Base-by-base conservation (phyloP, 2,888 invertebrate genomes). In the Volucella inanis region DNA sequence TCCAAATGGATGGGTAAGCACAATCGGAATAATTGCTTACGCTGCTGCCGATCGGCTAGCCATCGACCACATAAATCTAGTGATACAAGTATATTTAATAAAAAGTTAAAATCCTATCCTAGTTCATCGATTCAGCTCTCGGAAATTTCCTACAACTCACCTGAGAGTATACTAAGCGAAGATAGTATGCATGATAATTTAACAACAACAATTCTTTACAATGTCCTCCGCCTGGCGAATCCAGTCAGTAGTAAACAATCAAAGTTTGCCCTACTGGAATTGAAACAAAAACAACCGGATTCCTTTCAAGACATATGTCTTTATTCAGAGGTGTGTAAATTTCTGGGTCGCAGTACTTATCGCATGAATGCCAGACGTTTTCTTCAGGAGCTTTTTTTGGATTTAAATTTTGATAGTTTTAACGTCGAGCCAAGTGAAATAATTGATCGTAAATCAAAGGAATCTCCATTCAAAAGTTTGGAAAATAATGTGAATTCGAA, bases 361-460 rank as follows among this genome's bases (percentile, higher is more conserved):
- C 94, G 97, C 89, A 93, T 98, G 89, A 94, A 94, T 83, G 95
- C 97, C 2, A 94, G 98, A 11, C 94, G 98, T 74, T 97, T 98
- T 92, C 93, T 99, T 41, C 98, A 99, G 91, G 99, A 99, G 91
- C 93, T 99, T 47, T 99, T 99, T 92, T 93, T 97, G 65, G 98
- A 98, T 90, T 94, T 97, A 31, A 93, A 94, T 89, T 97, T 96
- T 90, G 95, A 95, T 62, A 93, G 93, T 87, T 94, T 95, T 88
- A 92, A 92, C 55, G 88, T 89, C 31, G 94, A 94, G 83, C 93
- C 94, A 0, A 90, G 92, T 59, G 92, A 92, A 3, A 91, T 94
- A 10, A 90, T 94, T 15, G 86, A 83, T 59, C 90, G 89, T n/a
- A 90, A 89, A 67, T 82, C 89, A 0, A 91, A 89, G 71, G 87